Evolutionary conservation across 2,888 invertebrate genomes (phyloP).

Genomic region (Mythimna pallens): DNA sequence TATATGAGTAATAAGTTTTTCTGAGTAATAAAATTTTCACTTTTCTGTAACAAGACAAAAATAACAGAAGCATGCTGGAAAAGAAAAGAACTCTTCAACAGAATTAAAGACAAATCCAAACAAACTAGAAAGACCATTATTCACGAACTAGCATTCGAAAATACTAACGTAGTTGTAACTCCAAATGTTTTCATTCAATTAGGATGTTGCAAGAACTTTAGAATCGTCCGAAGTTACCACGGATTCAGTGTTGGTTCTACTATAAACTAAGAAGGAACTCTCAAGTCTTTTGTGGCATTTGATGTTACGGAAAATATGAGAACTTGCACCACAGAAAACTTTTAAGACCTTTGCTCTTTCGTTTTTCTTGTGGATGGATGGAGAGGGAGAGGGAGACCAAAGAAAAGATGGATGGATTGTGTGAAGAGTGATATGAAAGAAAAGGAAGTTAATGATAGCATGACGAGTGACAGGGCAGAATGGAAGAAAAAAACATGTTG

Average conservation of each 20-base stretch:
- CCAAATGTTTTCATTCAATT: conserved; percentile 62
- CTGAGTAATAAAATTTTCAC: too few species aligned
- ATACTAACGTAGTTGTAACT: conserved; percentile 40
- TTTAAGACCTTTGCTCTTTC: conserved; percentile 16
- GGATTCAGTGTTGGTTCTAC: conserved; percentile 44
- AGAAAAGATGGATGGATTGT: too few species aligned
- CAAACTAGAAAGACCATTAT: conserved; percentile 11
- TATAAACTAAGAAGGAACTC: conserved; percentile 43
- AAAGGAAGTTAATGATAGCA: too few species aligned
- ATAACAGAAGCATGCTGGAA: not conserved
- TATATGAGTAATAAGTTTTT: too few species aligned
- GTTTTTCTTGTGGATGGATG: conserved; percentile 36
- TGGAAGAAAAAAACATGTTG: too few species aligned
- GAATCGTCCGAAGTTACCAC: conserved; percentile 45
- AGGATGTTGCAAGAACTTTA: conserved; percentile 45
- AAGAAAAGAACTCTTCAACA: not conserved
- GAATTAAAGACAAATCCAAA: conserved; percentile 1
- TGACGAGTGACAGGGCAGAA: too few species aligned
- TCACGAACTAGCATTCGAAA: conserved; percentile 28
- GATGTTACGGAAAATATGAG: conserved; percentile 50
- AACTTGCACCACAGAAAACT: conserved; percentile 33
- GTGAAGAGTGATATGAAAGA: too few species aligned
- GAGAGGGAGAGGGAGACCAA: too few species aligned
- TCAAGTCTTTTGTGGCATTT: conserved; percentile 52
- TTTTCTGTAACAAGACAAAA: too few species aligned